A percentile compares a stretch with the other conserved stretches of the same genome.
phyloP scores from a whole-genome alignment of 2,113 vertebrate species.

The Pterocles burchelli region DNA sequence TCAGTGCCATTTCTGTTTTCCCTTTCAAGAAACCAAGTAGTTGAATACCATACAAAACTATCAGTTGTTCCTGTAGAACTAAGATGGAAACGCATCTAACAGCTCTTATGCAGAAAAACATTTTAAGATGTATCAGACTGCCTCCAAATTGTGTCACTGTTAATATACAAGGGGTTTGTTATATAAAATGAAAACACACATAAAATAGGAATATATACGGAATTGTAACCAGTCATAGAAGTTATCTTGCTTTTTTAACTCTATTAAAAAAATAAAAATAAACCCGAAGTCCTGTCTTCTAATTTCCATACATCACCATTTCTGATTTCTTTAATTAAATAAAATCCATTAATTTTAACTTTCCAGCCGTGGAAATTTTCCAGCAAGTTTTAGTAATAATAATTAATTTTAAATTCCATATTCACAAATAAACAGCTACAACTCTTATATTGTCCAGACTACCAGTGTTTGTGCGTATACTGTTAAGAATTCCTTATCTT shows the following conservation, averaged over 20 bases:
- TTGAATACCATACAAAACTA: not conserved
- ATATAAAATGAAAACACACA: not conserved
- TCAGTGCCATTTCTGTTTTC: not conserved
- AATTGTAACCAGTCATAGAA: not conserved
- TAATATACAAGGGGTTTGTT: not conserved
- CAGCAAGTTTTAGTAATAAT: not conserved
- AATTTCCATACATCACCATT: not conserved
- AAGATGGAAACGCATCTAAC: not conserved
- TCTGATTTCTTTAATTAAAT: not conserved
- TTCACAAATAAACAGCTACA: not conserved
- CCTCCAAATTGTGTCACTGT: not conserved
- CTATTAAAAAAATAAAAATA: not conserved
- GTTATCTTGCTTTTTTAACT: not conserved
- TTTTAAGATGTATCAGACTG: not conserved
- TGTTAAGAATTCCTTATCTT: not conserved
- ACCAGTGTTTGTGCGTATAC: not conserved
- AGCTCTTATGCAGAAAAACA: not conserved
- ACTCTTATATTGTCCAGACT: not conserved
- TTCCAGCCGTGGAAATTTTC: not conserved
- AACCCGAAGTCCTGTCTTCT: not conserved
- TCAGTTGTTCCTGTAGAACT: not conserved
- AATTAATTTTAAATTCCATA: not conserved
- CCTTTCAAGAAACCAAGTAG: not conserved
- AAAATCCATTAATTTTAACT: not conserved
- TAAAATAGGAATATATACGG: not conserved